phyloP scores from a whole-genome alignment of 1,140 invertebrate species.

The Armadillidium nasatum region DNA sequence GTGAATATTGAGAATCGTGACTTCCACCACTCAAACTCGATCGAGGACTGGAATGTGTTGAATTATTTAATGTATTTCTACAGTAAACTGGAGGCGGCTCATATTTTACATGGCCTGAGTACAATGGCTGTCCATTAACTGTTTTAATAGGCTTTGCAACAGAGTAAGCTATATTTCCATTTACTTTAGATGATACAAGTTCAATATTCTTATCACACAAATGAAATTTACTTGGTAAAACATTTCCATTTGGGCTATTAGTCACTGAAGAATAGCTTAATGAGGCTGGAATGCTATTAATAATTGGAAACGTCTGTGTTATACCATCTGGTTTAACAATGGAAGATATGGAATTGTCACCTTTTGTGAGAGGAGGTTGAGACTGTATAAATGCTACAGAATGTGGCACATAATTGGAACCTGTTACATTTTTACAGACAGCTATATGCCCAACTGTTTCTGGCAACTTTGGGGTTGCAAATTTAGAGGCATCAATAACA shows the following conservation, averaged over 20 bases:
- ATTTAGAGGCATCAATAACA: background rate
- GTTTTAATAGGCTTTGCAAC: conserved; percentile 21
- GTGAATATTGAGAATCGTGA: conserved; percentile 57
- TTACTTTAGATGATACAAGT: conserved; percentile 14
- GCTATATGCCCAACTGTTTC: background rate
- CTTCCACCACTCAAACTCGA: conserved; percentile 59
- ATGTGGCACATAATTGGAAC: background rate
- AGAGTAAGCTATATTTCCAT: conserved; percentile 29
- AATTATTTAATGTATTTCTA: conserved; percentile 43
- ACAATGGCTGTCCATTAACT: conserved; percentile 40
- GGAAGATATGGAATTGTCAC: background rate
- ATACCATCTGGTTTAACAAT: background rate
- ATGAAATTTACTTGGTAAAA: background rate
- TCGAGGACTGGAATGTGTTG: conserved; percentile 54
- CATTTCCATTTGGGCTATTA: background rate
- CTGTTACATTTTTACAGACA: background rate
- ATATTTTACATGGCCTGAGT: conserved; percentile 51
- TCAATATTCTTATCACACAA: background rate
- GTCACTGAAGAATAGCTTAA: too few species aligned
- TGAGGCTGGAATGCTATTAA: background rate
- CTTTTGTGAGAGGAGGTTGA: background rate
- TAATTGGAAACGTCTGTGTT: background rate
- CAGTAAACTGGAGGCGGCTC: conserved; percentile 47
- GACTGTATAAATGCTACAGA: background rate
- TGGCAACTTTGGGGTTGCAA: background rate